Base-by-base conservation (phyloP, 2,797 vertebrate species). In the Bucorvus abyssinicus region DNA sequence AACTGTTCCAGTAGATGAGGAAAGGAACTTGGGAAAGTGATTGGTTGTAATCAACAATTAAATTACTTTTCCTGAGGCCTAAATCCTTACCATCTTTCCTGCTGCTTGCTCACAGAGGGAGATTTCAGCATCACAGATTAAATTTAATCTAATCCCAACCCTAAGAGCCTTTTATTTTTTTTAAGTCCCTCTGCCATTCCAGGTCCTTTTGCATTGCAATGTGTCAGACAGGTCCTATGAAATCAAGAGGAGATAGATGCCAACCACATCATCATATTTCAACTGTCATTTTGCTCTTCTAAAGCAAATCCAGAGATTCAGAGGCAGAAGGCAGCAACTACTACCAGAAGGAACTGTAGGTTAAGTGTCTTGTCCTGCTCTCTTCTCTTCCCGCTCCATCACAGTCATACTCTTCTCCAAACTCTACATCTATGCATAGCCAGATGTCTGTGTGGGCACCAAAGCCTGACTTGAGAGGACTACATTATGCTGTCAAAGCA, bases 1-100 rank as follows among this genome's bases (percentile, higher is more conserved):
- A 69, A 80, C 49, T 85, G 61, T 56, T 80, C 23, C 56, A 89
- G 52, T 52, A 87, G 92, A 75, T 36, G 38, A 80, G 29, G 59
- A 91, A 90, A 91, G 67, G 63, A 88, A 91, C 68, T 77, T 64
- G 45, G 67, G 56, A 86, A 90, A 68, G 76, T 77, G 57, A 92
- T 26, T 76, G 70, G 85, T 70, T 52, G 55, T 59, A 92, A 78
- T 81, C 38, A 82, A 52, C 74, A 93, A 95, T 69, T 90, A 91
- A 94, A 84, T 61, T 0, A 81, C 52, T 89, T 56, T 73, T 94
- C 42, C 52, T 6, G 26, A 81, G 44, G 47, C 64, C 60, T 79
- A 93, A 90, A 95, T 67, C 70, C 67, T 95, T 49, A 56, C 26
- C 40, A 74, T 52, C 84, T 90, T 94, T 49, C 92, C 75, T 84